Conservation (phyloP, 1,140 invertebrate genomes). For the Dendrolimus kikuchii region DNA sequence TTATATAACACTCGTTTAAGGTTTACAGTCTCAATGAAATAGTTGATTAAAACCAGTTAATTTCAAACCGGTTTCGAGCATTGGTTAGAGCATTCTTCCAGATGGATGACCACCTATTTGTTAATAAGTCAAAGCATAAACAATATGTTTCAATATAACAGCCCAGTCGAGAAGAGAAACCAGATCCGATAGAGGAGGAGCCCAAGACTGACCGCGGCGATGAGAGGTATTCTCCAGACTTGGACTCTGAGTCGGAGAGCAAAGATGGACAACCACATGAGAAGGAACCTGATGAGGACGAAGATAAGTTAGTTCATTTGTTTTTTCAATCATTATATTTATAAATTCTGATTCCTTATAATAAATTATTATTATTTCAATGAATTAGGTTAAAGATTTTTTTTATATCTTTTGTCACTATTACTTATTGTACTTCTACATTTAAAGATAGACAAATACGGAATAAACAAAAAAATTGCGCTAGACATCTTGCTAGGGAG, state of each 20-base stretch:
- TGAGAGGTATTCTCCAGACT: neutral
- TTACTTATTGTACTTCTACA: no score
- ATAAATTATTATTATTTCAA: no score
- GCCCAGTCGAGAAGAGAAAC: conserved; percentile 27
- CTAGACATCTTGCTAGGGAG: no score
- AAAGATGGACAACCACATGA: neutral
- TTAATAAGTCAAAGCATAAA: neutral
- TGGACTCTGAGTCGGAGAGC: neutral
- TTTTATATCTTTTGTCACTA: no score
- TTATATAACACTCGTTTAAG: no score
- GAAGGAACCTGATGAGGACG: neutral
- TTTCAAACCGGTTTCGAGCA: no score
- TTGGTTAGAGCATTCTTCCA: no score
- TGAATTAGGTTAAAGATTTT: no score
- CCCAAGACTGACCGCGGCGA: conserved; percentile 2
- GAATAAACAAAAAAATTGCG: no score
- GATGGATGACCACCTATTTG: neutral
- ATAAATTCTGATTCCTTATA: neutral
- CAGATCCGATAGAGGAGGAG: conserved; percentile 26
- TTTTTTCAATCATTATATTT: neutral
- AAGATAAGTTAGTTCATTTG: neutral
- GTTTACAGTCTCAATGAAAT: no score
- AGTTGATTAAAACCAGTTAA: no score
- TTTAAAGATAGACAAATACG: no score
- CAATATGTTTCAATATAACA: conserved; percentile 8